Evolutionary conservation across 1,140 invertebrate species (phyloP).

Genomic region (Cydia strobilella): DNA sequence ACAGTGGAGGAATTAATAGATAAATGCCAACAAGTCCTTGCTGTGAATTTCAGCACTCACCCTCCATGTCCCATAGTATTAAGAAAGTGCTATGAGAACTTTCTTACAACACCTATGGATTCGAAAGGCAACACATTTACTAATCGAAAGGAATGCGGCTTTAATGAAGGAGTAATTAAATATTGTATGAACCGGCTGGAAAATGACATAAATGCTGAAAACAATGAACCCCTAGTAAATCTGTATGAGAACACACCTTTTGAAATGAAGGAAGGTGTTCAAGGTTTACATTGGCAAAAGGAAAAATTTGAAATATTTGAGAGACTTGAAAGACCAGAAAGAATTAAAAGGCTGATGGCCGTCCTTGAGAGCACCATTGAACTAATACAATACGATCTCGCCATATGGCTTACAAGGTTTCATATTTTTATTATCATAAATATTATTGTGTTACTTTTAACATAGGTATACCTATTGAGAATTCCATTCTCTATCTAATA

Average conservation of each 20-base stretch:
- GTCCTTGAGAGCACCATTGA: slow-evolving; percentile 64
- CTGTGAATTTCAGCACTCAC: slow-evolving; percentile 60
- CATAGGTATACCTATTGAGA: too few species aligned
- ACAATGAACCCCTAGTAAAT: slow-evolving; percentile 58
- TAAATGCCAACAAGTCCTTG: slow-evolving; percentile 60
- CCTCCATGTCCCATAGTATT: slow-evolving; percentile 59
- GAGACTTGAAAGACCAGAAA: slow-evolving; percentile 56
- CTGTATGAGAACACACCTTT: slow-evolving; percentile 55
- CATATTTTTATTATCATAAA: slow-evolving; percentile 9
- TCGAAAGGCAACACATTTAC: slow-evolving; percentile 58
- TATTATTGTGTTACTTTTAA: too few species aligned
- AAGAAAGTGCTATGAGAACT: slow-evolving; percentile 61
- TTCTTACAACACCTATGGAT: slow-evolving; percentile 62
- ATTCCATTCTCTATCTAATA: too few species aligned
- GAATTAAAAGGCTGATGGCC: slow-evolving; percentile 67
- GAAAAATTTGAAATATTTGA: slow-evolving; percentile 69
- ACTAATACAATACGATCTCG: slow-evolving; percentile 70
- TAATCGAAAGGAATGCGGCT: slow-evolving; percentile 54
- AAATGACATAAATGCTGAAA: slow-evolving; percentile 59
- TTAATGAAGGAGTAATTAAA: slow-evolving; percentile 61
- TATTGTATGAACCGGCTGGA: slow-evolving; percentile 68
- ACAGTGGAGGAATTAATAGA: slow-evolving; percentile 52
- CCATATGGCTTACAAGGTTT: slow-evolving; percentile 69
- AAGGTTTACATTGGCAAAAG: slow-evolving; percentile 62
- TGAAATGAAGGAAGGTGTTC: slow-evolving; percentile 55